phyloP scores from a whole-genome alignment of 2,797 vertebrate genomes.

The Mormyrus proboscirostris region DNA sequence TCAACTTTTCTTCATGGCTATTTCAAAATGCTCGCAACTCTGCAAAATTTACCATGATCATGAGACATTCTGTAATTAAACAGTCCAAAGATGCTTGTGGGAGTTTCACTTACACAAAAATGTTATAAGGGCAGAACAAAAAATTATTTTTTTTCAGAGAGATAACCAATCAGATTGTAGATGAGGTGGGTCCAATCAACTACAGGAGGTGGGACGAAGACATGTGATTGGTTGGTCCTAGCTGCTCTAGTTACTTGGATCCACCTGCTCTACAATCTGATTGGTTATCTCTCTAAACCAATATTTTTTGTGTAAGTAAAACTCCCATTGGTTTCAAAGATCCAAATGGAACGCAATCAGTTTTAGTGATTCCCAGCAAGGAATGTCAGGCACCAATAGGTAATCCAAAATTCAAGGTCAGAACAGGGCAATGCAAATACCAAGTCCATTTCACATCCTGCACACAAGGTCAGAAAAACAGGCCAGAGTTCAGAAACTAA shows the following conservation, averaged over 20 bases:
- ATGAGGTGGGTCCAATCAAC: background rate
- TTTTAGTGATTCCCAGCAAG: background rate
- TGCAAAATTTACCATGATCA: background rate
- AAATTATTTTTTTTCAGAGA: background rate
- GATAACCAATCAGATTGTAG: background rate
- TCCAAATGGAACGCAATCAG: background rate
- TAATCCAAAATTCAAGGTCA: background rate
- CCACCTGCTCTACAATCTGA: background rate
- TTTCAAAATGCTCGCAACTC: background rate
- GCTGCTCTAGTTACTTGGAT: background rate
- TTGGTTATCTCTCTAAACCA: background rate
- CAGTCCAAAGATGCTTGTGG: background rate
- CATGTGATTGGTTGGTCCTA: background rate
- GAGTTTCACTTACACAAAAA: background rate
- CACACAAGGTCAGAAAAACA: background rate
- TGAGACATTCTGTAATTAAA: background rate
- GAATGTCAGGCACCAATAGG: background rate
- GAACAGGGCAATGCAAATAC: background rate
- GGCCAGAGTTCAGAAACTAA: background rate
- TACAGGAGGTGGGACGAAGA: background rate
- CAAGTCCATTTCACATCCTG: background rate
- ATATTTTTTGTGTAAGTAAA: background rate
- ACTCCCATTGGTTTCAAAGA: background rate
- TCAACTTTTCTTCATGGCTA: background rate
- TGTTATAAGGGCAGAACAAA: background rate